phyloP scores from a whole-genome alignment of 2,888 invertebrate species.

The Thymelicus lineola region DNA sequence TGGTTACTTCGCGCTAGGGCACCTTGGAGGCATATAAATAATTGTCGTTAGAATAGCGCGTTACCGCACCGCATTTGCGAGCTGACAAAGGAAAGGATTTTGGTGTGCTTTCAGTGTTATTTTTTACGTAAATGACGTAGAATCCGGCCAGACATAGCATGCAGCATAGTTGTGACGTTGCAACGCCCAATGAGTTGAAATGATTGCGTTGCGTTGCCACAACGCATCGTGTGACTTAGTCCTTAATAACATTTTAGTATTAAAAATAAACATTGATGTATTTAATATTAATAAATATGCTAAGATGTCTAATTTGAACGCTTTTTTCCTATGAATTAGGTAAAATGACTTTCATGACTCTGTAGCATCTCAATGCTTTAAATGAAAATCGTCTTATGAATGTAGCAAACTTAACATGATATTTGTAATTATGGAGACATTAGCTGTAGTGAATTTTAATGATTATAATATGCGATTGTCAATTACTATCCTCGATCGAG shows the following conservation, averaged over 20 bases:
- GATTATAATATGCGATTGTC: slow-evolving; percentile 65
- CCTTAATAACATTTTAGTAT: slow-evolving; percentile 18
- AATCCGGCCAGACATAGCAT: neutral
- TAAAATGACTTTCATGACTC: slow-evolving; percentile 13
- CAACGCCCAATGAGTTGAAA: neutral
- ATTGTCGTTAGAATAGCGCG: neutral
- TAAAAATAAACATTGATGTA: slow-evolving; percentile 1
- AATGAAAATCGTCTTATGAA: slow-evolving; percentile 82
- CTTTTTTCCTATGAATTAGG: slow-evolving; percentile 9
- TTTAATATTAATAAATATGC: slow-evolving; percentile 2
- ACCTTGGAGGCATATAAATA: too few species aligned
- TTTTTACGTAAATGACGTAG: neutral
- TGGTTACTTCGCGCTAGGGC: too few species aligned
- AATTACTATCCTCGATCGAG: slow-evolving; percentile 73
- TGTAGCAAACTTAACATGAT: slow-evolving; percentile 74
- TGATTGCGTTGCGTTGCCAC: neutral
- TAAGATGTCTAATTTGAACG: slow-evolving; percentile 20
- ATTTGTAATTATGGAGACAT: slow-evolving; percentile 64
- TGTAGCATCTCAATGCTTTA: slow-evolving; percentile 81
- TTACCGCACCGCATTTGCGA: neutral
- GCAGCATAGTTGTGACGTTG: neutral
- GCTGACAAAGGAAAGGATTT: neutral
- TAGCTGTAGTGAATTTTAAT: slow-evolving; percentile 61
- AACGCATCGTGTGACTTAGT: neutral
- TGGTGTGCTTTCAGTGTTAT: neutral